A percentile compares a stretch with the other conserved stretches of the same genome.
phyloP scores from a whole-genome alignment of 2,113 vertebrate species.

The Lagopus leucura region DNA sequence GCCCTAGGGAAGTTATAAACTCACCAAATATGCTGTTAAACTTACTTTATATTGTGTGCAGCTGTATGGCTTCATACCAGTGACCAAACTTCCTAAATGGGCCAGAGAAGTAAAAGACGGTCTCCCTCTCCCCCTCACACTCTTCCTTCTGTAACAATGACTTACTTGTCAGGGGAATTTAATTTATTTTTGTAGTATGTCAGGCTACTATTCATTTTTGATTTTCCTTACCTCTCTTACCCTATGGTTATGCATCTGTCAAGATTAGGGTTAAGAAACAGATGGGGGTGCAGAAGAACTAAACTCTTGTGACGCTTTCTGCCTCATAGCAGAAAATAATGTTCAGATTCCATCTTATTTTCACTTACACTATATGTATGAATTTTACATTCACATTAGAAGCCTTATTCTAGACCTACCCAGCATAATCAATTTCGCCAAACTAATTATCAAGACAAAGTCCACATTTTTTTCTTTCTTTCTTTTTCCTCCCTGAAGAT shows the following conservation, averaged over 20 bases:
- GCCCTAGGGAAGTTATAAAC: slow-evolving; percentile 84
- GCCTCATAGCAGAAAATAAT: neutral
- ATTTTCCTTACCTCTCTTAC: slow-evolving; percentile 61
- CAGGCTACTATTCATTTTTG: slow-evolving; percentile 61
- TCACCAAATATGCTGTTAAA: slow-evolving; percentile 83
- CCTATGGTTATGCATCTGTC: neutral
- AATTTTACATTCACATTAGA: neutral
- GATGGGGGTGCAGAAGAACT: neutral
- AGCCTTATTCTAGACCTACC: neutral
- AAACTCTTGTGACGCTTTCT: neutral
- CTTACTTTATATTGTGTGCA: slow-evolving; percentile 84
- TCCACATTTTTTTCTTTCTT: neutral
- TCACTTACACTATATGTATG: neutral
- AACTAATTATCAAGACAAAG: neutral
- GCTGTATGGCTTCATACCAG: slow-evolving; percentile 84
- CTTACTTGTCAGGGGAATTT: slow-evolving; percentile 77
- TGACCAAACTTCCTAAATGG: slow-evolving; percentile 78
- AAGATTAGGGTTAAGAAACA: neutral
- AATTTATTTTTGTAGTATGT: slow-evolving; percentile 68
- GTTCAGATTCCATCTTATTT: neutral
- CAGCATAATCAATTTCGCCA: neutral
- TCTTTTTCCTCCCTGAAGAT: neutral
- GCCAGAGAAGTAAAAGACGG: slow-evolving; percentile 66
- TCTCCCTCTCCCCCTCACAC: slow-evolving; percentile 56
- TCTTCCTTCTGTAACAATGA: slow-evolving; percentile 72